phyloP scores from a whole-genome alignment of 2,888 invertebrate genomes.

The Agonopterix heracliana region DNA sequence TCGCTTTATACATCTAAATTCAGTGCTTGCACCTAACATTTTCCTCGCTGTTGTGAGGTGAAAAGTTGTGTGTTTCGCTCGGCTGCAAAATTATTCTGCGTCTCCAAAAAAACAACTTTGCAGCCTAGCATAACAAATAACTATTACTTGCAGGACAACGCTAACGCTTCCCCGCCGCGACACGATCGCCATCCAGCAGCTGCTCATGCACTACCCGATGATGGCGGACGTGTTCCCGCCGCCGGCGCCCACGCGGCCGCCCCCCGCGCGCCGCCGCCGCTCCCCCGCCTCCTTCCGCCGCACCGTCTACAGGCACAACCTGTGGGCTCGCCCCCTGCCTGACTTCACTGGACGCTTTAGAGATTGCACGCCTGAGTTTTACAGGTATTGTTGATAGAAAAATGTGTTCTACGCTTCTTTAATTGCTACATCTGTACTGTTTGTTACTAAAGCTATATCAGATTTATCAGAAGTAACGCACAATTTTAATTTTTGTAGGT shows the following conservation, averaged over 20 bases:
- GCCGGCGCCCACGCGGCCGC: slow-evolving; percentile 23
- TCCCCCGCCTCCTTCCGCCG: slow-evolving; percentile 75
- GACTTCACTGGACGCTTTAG: slow-evolving; percentile 83
- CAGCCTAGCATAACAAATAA: too few species aligned
- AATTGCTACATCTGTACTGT: too few species aligned
- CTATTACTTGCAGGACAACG: slow-evolving; percentile 81
- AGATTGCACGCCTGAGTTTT: slow-evolving; percentile 85
- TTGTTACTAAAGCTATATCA: too few species aligned
- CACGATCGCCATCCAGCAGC: slow-evolving; percentile 76
- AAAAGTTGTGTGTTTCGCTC: too few species aligned
- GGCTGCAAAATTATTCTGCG: too few species aligned
- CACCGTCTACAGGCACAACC: slow-evolving; percentile 83
- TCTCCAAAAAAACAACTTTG: too few species aligned
- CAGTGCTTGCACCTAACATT: too few species aligned
- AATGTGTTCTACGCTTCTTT: neutral
- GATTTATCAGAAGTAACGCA: neutral
- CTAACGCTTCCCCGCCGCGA: slow-evolving; percentile 78
- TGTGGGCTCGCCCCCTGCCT: slow-evolving; percentile 84
- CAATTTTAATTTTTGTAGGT: slow-evolving; percentile 62
- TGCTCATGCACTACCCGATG: slow-evolving; percentile 67
- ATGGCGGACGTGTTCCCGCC: slow-evolving; percentile 39
- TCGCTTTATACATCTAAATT: too few species aligned
- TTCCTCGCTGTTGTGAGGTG: too few species aligned
- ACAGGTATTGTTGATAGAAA: slow-evolving; percentile 73
- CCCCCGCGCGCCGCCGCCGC: slow-evolving; percentile 39